Conservation (phyloP, 2,888 invertebrate species). For the Microplitis deprimator region DNA sequence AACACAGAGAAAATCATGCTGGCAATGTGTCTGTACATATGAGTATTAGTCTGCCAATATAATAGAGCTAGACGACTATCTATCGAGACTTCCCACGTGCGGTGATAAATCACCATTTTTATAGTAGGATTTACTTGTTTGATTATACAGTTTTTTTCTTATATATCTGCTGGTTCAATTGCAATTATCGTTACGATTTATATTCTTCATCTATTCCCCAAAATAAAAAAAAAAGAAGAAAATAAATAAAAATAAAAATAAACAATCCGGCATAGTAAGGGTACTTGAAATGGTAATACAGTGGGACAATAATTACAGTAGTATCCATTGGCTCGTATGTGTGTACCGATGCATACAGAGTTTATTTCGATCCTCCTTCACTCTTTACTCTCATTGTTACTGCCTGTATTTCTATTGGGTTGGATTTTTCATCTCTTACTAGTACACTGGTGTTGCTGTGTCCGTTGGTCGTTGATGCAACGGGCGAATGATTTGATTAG, state of each 20-base stretch:
- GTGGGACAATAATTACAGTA: neutral
- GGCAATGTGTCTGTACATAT: neutral
- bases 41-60: neutral
- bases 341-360: neutral
- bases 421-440: constrained; percentile 20
- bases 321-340: constrained; percentile 8
- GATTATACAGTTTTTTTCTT: neutral
- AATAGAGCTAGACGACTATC: neutral
- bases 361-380: neutral
- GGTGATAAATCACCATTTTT: neutral
- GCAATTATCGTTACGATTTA: neutral
- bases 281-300: constrained; percentile 19
- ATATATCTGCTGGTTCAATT: neutral
- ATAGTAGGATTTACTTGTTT: neutral
- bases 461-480: constrained; percentile 47
- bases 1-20: neutral
- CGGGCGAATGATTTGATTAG: constrained; percentile 71
- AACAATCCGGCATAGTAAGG: neutral
- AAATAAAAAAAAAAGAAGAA: neutral
- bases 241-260: neutral
- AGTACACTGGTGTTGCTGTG: constrained; percentile 4
- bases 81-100: neutral
- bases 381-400: neutral
- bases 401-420: neutral
- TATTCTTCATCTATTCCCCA: neutral